phyloP scores from a whole-genome alignment of 2,797 vertebrate genomes.

The Epinephelus malabaricus region DNA sequence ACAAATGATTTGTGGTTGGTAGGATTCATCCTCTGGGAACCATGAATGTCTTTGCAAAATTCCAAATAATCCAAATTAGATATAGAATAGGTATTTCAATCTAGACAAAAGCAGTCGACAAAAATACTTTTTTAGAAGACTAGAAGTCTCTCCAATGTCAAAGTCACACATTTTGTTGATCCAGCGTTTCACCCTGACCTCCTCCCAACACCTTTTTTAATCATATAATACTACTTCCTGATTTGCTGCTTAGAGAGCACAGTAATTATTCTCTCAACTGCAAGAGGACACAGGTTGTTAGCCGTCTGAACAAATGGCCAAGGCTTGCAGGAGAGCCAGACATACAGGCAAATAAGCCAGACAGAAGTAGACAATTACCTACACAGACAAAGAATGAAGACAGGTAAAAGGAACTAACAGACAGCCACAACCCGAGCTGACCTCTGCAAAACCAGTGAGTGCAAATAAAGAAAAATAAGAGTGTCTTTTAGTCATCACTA shows the following conservation, averaged over 20 bases:
- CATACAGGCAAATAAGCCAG: not conserved
- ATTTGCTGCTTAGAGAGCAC: not conserved
- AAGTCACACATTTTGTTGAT: not conserved
- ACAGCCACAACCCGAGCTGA: slow-evolving; percentile 15
- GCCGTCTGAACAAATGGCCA: not conserved
- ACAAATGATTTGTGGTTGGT: too few species aligned
- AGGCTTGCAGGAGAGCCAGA: not conserved
- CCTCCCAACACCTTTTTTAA: not conserved
- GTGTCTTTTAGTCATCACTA: slow-evolving; percentile 27
- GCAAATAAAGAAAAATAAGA: slow-evolving; percentile 33
- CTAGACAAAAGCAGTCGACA: too few species aligned
- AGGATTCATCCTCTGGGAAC: too few species aligned
- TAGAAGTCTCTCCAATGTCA: not conserved
- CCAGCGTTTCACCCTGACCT: too few species aligned
- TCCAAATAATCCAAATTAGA: too few species aligned
- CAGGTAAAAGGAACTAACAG: not conserved
- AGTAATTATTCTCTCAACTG: not conserved
- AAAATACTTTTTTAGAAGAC: too few species aligned
- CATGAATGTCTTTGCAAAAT: too few species aligned
- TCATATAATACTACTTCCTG: not conserved
- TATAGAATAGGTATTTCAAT: too few species aligned
- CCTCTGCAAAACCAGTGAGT: slow-evolving; percentile 26
- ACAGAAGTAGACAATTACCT: not conserved
- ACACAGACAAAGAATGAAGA: not conserved
- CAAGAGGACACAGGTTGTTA: not conserved